Percentiles rank a stretch among this genome's conserved stretches.
These are phyloP conservation scores for Cuniculus paca DNA, from an alignment of 2,797 vertebrate species.

Conservation along the genomic window DNA sequence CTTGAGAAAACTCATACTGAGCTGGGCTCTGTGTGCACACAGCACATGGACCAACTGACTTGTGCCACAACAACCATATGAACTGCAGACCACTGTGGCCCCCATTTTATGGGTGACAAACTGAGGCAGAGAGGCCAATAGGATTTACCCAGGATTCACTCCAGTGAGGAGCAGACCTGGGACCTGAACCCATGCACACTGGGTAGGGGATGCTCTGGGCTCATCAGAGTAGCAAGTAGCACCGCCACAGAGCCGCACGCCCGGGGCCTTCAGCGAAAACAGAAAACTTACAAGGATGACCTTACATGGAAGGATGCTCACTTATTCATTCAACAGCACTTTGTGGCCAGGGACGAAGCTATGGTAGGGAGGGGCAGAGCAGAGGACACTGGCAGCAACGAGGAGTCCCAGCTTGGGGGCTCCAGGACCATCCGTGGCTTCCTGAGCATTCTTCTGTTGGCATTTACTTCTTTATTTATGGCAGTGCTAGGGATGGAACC, in stretches of 20 bases:
- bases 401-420: not conserved
- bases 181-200: too few species aligned
- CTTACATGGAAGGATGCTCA: not conserved
- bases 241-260: not conserved
- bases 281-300: not conserved
- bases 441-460: not conserved
- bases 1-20: not conserved
- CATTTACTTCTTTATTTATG: not conserved
- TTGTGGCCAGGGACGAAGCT: not conserved
- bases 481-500: not conserved
- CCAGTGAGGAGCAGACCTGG: not conserved
- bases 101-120: not conserved
- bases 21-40: not conserved
- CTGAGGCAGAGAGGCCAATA: not conserved
- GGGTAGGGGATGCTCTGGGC: not conserved
- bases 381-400: not conserved
- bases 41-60: fast-evolving
- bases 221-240: not conserved
- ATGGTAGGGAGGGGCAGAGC: not conserved
- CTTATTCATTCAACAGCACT: not conserved
- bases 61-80: fast-evolving
- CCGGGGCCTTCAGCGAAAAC: not conserved
- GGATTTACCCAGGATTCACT: not conserved
- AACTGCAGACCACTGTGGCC: not conserved
- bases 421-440: not conserved